A percentile compares a stretch with the other conserved stretches of the same genome.
These are phyloP conservation scores for Dichetophora obliterata DNA, from an alignment of 2,888 invertebrate species.

Conservation along the genomic window DNA sequence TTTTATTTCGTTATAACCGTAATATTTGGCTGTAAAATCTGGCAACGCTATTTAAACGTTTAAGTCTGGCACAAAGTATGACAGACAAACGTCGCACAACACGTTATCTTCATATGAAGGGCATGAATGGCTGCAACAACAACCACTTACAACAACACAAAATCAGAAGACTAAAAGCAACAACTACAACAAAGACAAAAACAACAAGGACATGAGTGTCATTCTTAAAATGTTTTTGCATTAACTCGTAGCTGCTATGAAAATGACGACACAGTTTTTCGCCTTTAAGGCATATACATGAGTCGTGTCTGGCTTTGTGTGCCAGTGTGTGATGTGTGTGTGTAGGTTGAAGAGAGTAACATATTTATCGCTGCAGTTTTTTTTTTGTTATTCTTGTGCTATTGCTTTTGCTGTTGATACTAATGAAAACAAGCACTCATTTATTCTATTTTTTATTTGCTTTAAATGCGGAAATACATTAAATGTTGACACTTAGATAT, in stretches of 20 bases:
- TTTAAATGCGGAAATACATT: conserved; percentile 23
- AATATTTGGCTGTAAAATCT: no score
- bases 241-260: no score
- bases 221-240: not conserved
- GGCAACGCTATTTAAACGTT: no score
- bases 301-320: conserved; percentile 34
- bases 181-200: no score
- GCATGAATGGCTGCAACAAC: no score
- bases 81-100: no score
- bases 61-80: no score
- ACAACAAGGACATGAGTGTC: not conserved
- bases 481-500: conserved; percentile 33
- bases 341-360: not conserved
- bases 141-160: no score
- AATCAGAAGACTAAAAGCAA: no score
- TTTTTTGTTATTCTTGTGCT: conserved; percentile 12
- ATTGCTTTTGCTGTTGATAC: not conserved
- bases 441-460: conserved; percentile 13
- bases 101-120: no score
- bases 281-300: not conserved
- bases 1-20: no score
- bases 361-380: conserved; percentile 3
- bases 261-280: not conserved
- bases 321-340: not conserved
- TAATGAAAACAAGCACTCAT: not conserved